These are phyloP conservation scores for Gastrophryne carolinensis DNA, from an alignment of 2,797 vertebrate species.

Conservation along the genomic window DNA sequence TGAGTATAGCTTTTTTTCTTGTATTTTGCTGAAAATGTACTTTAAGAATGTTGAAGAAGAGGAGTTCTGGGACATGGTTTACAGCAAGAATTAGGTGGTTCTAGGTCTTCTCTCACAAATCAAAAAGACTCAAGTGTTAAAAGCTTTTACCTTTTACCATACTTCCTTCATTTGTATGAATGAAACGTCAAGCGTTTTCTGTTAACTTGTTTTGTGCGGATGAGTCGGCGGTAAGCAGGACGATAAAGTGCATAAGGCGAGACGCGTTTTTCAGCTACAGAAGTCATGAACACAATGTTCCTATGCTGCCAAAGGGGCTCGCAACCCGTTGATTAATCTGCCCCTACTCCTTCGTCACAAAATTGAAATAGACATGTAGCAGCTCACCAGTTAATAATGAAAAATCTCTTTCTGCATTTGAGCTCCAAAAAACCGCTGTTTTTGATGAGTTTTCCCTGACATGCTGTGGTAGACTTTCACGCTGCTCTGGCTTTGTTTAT, in stretches of 20 bases:
- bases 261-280: not conserved
- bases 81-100: too few species aligned
- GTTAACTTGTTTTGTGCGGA: not conserved
- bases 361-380: constrained; percentile 33
- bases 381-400: constrained; percentile 27
- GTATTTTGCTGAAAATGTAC: too few species aligned
- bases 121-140: too few species aligned
- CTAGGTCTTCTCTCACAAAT: too few species aligned
- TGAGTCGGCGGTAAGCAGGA: not conserved
- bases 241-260: not conserved
- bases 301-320: constrained; percentile 21
- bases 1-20: too few species aligned
- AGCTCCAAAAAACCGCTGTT: constrained; percentile 21
- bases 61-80: too few species aligned
- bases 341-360: constrained; percentile 2
- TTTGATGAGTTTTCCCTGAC: constrained; percentile 27
- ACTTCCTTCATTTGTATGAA: too few species aligned
- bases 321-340: constrained; percentile 33
- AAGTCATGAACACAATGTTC: constrained; percentile 24
- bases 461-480: constrained; percentile 22
- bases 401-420: constrained; percentile 25
- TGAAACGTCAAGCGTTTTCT: too few species aligned
- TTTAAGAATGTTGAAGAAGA: too few species aligned
- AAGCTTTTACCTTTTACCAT: too few species aligned
- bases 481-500: constrained; percentile 10